Evolutionary conservation across 2,888 invertebrate genomes (phyloP), one percentile per base, ranked within the genome.

Genomic region (Andrena marginata): DNA sequence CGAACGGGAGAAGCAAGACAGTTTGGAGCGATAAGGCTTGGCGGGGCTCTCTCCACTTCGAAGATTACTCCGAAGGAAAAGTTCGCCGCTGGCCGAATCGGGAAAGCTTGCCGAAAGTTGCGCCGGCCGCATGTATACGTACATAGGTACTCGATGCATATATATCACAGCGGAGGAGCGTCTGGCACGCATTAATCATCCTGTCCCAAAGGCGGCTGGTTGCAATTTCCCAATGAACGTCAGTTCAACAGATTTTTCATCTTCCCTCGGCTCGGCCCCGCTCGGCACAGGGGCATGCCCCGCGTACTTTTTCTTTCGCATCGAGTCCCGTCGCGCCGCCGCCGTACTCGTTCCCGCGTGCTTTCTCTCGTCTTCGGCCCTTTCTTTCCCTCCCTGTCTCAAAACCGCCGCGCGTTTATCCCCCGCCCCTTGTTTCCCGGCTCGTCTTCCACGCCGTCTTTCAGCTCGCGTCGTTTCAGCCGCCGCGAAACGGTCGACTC

Each of bases 191-290:
- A 88, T 88, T 87, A 88, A 88, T 88, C 88, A 92, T 91, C 81
- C 89, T 89, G 89, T 88, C 89, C 80, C 82, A 85, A 85, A 85
- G 78, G 82, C 85, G 86, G 78, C 85, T 80, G 64, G 59, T 81
- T 77, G 87, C 90, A 90, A 91, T 92, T 90, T 90, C 87, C 90
- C 91, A 90, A 92, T 92, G 89, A 92, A 91, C 84, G 88, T 89
- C 85, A 75, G 80, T 80, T 84, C 80, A 70, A 85, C 77, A 87
- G 80, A 87, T 89, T 90, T 87, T 89, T 87, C 86, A 87, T 86
- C 79, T 80, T 79, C 77, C 69, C n/a, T n/a, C n/a, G n/a, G n/a
- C n/a, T n/a, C n/a, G n/a, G n/a, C n/a, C 26, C 33, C 33, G 20
- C 8, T 13, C 51, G 29, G 51, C 65, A 59, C 59, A n/a, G 23